A percentile compares a stretch with the other conserved stretches of the same genome.
Conservation (phyloP, 2,113 vertebrate species). For the Tragulus kanchil region DNA sequence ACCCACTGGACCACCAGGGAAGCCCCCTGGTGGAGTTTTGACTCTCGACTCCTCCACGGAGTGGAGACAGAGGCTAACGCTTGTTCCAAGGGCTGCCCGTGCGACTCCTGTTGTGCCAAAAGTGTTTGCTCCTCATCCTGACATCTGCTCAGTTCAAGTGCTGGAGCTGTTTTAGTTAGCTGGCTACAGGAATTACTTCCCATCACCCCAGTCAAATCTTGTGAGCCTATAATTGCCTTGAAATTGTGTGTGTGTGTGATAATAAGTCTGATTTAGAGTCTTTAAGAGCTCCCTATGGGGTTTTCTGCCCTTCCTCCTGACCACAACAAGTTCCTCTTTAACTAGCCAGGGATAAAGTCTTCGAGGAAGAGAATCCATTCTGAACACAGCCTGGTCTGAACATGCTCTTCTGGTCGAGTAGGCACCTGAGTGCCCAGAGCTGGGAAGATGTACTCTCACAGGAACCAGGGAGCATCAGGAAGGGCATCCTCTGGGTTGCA, state of each 20-base stretch:
- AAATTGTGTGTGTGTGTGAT: background rate
- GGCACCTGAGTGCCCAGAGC: background rate
- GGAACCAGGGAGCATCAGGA: background rate
- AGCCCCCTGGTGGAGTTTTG: background rate
- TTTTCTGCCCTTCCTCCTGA: background rate
- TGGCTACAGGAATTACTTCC: slow-evolving; percentile 7
- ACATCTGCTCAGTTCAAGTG: slow-evolving; percentile 38
- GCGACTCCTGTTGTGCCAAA: background rate
- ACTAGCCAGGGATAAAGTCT: background rate
- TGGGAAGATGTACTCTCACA: background rate
- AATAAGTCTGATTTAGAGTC: background rate
- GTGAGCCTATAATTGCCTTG: background rate
- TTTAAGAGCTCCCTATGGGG: background rate
- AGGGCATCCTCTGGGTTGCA: background rate
- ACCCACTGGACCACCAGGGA: no score
- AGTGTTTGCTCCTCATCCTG: slow-evolving; percentile 12
- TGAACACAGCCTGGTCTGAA: background rate
- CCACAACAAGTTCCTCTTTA: background rate
- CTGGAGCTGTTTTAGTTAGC: slow-evolving; percentile 37
- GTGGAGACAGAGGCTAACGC: background rate
- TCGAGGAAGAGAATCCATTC: background rate
- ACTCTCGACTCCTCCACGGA: background rate
- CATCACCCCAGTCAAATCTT: background rate
- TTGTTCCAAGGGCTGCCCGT: background rate
- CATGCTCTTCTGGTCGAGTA: background rate